Conservation (phyloP, 1,140 invertebrate genomes). For the Brachionus asplanchnoidis region DNA sequence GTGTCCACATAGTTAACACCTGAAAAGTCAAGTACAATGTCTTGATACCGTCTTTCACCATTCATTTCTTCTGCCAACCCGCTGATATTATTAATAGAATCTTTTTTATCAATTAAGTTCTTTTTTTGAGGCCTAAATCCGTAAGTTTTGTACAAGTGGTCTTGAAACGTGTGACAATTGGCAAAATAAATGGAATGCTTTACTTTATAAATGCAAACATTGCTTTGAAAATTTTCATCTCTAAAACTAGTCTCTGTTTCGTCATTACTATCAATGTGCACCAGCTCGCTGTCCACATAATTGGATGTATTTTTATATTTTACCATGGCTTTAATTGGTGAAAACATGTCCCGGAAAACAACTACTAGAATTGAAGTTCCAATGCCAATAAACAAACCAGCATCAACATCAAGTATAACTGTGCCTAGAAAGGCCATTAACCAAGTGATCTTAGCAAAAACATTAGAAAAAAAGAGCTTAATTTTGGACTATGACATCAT, state of each 20-base stretch:
- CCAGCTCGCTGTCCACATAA: not conserved
- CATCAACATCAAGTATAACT: slow-evolving; percentile 41
- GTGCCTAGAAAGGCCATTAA: slow-evolving; percentile 14
- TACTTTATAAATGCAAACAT: not conserved
- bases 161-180: slow-evolving; percentile 5
- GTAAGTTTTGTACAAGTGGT: not conserved
- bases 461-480: not conserved
- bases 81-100: not conserved
- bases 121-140: not conserved
- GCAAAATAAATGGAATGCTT: slow-evolving; percentile 22
- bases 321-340: not conserved
- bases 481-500: not conserved
- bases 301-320: slow-evolving; percentile 7
- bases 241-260: slow-evolving; percentile 1
- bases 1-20: slow-evolving; percentile 27
- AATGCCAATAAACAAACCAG: slow-evolving; percentile 36
- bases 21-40: slow-evolving; percentile 8
- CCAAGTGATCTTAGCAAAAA: slow-evolving; percentile 46
- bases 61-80: not conserved
- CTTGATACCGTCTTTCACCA: not conserved
- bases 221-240: not conserved
- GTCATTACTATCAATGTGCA: not conserved
- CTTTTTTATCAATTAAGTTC: not conserved
- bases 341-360: not conserved
- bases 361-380: slow-evolving; percentile 15